Conservation (phyloP, 2,888 invertebrate genomes). For the Ischnura elegans region DNA sequence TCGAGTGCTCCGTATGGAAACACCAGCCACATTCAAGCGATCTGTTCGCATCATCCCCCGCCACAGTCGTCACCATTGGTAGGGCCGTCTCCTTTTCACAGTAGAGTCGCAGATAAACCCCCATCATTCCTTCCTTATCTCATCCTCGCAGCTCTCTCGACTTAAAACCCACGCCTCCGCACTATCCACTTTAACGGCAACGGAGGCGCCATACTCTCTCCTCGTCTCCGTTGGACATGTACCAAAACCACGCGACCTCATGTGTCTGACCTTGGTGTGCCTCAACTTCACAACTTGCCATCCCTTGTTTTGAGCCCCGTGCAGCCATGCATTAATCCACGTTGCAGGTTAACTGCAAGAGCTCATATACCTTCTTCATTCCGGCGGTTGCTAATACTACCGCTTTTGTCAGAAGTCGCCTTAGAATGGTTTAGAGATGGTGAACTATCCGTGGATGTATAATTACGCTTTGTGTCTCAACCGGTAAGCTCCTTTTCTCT, state of each 20-base stretch:
- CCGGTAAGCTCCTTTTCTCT: too few relatives aligned
- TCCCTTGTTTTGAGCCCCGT: not conserved
- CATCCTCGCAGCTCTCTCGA: not conserved
- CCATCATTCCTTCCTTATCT: not conserved
- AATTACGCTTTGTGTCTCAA: too few relatives aligned
- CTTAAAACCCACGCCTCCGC: not conserved
- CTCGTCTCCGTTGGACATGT: not conserved
- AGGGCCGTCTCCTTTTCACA: not conserved
- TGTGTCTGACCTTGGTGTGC: not conserved
- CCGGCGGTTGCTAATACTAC: too few relatives aligned
- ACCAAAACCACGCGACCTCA: not conserved
- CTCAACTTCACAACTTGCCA: not conserved
- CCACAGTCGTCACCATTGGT: not conserved
- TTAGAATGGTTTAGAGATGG: too few relatives aligned
- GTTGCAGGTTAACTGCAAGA: too few relatives aligned
- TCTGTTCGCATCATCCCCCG: not conserved
- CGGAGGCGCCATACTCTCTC: not conserved
- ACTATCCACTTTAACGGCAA: not conserved
- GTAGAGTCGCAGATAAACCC: not conserved
- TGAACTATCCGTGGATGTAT: too few relatives aligned
- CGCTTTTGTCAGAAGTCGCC: too few relatives aligned
- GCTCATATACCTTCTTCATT: too few relatives aligned
- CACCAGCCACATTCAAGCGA: too few relatives aligned
- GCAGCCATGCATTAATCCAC: too few relatives aligned
- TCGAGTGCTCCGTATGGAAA: too few relatives aligned